Evolutionary conservation across 2,797 vertebrate species (phyloP), one percentile per base, ranked within the genome.

Genomic region (Sebastes paucispinis): DNA sequence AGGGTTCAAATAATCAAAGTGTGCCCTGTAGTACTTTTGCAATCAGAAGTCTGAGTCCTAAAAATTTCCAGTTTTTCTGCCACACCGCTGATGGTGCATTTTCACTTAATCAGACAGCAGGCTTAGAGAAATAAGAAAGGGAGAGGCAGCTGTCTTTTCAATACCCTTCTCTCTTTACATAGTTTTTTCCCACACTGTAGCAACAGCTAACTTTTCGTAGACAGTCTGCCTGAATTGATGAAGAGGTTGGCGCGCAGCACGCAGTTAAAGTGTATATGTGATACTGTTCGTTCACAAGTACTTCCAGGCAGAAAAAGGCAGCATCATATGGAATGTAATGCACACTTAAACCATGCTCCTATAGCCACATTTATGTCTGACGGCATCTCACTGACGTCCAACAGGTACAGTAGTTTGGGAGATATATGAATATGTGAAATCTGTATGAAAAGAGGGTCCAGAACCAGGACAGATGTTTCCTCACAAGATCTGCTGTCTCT

Each of bases 241-340:
- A 31, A 62, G 57, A 75, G 24, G 58, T 63, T 63, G 36, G 47
- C 1, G 6, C 62, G 60, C 50, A 69, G 52, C 60, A 70, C 75
- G 86, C 69, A 87, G 73, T 60, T 34, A 34, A 54, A 20, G 67
- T 69, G 63, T 57, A 18, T 69, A 57, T 60, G 74, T 75, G 63
- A 84, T 36, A 69, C 36, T 32, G 50, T 63, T 39, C 62, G 54
- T 67, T 77, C 60, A 77, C 74, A 83, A 80, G 81, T 73, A 79
- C 50, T 77, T 71, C 36, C 81, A 84, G 73, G 81, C 65, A 91
- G 67, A 78, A 54, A 76, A 88, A 86, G 87, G 85, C 87, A 24
- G 75, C 82, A 63, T 82, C 64, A 72, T 75, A 65, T 39, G 70
- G 82, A 88, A 86, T 79, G 84, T 69, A 88, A 87, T 83, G 76